A percentile compares a stretch with the other conserved stretches of the same genome.
Conservation (phyloP, 2,797 vertebrate genomes). For the Tachyglossus aculeatus region DNA sequence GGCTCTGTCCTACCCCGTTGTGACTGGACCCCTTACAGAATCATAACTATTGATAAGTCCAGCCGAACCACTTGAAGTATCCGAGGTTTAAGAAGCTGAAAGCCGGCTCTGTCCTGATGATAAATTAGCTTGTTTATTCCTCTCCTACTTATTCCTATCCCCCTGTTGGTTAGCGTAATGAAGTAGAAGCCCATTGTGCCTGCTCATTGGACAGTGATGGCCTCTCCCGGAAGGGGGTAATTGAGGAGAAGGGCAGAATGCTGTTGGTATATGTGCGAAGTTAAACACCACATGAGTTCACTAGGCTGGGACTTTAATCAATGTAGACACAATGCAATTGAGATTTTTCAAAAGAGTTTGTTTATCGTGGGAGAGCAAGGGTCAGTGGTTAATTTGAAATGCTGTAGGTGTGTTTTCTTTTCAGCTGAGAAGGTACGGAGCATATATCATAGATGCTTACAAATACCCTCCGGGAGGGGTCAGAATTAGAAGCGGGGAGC, state of each 20-base stretch:
- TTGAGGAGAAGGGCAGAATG: constrained; percentile 89
- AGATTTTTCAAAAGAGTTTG: constrained; percentile 76
- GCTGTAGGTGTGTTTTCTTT: constrained; percentile 68
- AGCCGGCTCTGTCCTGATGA: constrained; percentile 56
- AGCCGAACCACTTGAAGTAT: too few relatives aligned
- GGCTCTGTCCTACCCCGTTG: too few relatives aligned
- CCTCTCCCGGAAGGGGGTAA: constrained; percentile 82
- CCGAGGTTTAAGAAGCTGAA: too few relatives aligned
- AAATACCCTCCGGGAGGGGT: constrained; percentile 62
- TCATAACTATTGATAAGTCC: too few relatives aligned
- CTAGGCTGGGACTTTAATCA: constrained; percentile 79
- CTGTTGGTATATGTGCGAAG: constrained; percentile 82
- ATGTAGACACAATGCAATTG: constrained; percentile 79
- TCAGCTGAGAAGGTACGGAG: constrained; percentile 53
- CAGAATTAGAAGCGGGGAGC: constrained; percentile 31
- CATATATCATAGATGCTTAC: constrained; percentile 29
- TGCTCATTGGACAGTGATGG: constrained; percentile 83
- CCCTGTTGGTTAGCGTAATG: constrained; percentile 90
- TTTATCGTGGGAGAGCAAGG: constrained; percentile 71
- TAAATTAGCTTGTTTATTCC: constrained; percentile 92
- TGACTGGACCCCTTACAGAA: too few relatives aligned
- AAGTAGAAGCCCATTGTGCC: constrained; percentile 90
- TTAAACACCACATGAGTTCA: constrained; percentile 84
- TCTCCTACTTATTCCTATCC: constrained; percentile 83
- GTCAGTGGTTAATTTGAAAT: constrained; percentile 79